Base-by-base conservation (phyloP, 2,888 invertebrate genomes). In the Eupelmus urozonus region DNA sequence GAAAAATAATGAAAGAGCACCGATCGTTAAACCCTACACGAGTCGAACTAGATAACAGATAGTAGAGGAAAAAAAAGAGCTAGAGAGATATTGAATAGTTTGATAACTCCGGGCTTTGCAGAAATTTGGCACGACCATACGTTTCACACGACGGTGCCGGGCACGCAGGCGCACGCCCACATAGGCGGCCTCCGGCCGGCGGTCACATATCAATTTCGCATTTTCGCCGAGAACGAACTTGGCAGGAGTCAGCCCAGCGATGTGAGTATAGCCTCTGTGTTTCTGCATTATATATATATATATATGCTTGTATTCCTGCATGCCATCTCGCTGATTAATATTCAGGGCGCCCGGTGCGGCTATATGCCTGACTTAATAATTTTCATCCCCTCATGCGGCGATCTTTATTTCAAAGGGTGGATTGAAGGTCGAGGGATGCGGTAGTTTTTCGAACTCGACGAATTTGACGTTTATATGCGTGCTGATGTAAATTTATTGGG, bases 171-270 rank as follows among this genome's bases (percentile, higher is more conserved):
- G 1, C 94, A 95, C 82, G 94, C 95, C 45, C 95, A 94, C 81
- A 94, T 96, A 49, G 94, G 94, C 86, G 95, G 95, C 86, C 91
- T 97, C 42, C 94, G 95, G 78, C 97, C 97, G 13, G 95, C 97
- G 5, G 96, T 95, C 79, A 94, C 95, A 18, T 98, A 97, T 91
- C 96, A 97, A 88, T 92, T 97, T 84, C 92, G 97, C 84, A 95
- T 97, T 86, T 93, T 97, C 83, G 97, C 97, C 9, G 96, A 96
- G 89, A 97, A 97, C 90, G 93, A 96, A 85, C 92, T 97, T 81
- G 97, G 97, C 1, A 93, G 95, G 82, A 96, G 97, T 84, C 95
- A 96, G 85, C 96, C 96, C 62, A 96, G 96, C 84, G 96, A 96
- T 89, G 93, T 95, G 84, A 83, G 89, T 88, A 85, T 82, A 80